Evolutionary conservation across 2,113 vertebrate genomes (phyloP).

Genomic region (Polypterus bichir): DNA sequence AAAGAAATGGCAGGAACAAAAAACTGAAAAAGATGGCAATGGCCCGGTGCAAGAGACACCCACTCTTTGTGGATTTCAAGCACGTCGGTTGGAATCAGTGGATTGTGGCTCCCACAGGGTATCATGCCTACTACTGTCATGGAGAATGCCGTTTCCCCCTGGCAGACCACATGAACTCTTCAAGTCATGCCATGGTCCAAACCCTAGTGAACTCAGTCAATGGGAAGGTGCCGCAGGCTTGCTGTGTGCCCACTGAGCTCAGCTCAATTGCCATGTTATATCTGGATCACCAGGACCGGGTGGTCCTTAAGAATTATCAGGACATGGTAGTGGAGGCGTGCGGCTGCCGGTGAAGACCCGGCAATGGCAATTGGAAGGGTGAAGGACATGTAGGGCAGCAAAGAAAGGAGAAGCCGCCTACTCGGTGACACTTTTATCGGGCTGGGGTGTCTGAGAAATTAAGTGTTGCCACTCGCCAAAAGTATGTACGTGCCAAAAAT

Average conservation of each 20-base stretch:
- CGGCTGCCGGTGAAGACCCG: constrained; percentile 50
- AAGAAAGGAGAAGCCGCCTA: too few relatives aligned
- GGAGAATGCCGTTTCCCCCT: constrained; percentile 65
- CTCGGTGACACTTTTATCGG: too few relatives aligned
- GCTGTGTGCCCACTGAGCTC: constrained; percentile 62
- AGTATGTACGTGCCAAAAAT: too few relatives aligned
- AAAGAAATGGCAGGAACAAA: constrained; percentile 44
- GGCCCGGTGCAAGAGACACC: constrained; percentile 53
- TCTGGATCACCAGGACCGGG: constrained; percentile 56
- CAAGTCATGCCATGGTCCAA: constrained; percentile 68
- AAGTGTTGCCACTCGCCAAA: too few relatives aligned
- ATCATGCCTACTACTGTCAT: constrained; percentile 65
- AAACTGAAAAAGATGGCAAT: constrained; percentile 53
- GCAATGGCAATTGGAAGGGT: too few relatives aligned
- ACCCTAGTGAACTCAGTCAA: constrained; percentile 67
- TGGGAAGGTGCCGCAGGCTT: constrained; percentile 50
- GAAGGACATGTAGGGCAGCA: too few relatives aligned
- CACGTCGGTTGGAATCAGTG: constrained; percentile 67
- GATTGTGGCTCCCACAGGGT: constrained; percentile 65
- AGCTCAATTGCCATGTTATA: constrained; percentile 65
- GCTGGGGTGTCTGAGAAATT: too few relatives aligned
- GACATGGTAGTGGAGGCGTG: constrained; percentile 73
- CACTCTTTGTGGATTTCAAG: constrained; percentile 62
- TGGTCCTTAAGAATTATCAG: constrained; percentile 68
- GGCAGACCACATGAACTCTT: constrained; percentile 69